Evolutionary conservation across 2,888 invertebrate species (phyloP).

Genomic region (Apoda limacodes): DNA sequence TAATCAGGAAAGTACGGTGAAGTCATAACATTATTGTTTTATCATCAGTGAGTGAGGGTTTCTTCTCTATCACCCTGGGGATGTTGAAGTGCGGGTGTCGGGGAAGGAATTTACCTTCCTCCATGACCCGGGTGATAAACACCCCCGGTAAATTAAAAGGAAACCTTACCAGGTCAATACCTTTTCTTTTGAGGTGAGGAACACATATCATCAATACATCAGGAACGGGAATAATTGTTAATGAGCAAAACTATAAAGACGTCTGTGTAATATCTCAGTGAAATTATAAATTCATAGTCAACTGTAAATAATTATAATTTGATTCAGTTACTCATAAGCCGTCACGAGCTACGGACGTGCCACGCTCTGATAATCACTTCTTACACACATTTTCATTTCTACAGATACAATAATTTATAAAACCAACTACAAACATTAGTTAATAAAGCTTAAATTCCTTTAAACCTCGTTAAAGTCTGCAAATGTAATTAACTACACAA

Average conservation of each 20-base stretch:
- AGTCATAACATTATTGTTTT: too few species aligned
- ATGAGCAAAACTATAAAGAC: too few species aligned
- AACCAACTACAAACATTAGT: slow-evolving; percentile 38
- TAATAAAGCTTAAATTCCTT: slow-evolving; percentile 38
- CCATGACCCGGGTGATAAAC: too few species aligned
- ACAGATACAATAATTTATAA: slow-evolving; percentile 29
- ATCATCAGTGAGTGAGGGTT: too few species aligned
- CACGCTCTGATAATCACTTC: slow-evolving; percentile 54
- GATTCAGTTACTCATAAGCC: slow-evolving; percentile 51
- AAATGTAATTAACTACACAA: slow-evolving; percentile 47
- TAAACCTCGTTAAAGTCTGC: slow-evolving; percentile 24
- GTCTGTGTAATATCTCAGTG: background rate
- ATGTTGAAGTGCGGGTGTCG: too few species aligned
- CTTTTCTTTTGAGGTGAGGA: too few species aligned
- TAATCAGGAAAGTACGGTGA: too few species aligned
- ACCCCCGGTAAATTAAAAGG: too few species aligned
- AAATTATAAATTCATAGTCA: slow-evolving; percentile 21
- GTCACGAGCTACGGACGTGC: slow-evolving; percentile 43
- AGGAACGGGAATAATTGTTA: slow-evolving; percentile 7
- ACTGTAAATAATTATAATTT: slow-evolving; percentile 55
- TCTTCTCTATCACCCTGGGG: too few species aligned
- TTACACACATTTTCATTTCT: slow-evolving; percentile 60
- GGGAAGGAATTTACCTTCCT: too few species aligned
- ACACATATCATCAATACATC: slow-evolving; percentile 7
- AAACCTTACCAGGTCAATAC: too few species aligned